A percentile compares a stretch with the other conserved stretches of the same genome.
phyloP scores from a whole-genome alignment of 2,797 vertebrate genomes.

The Rhabdomys pumilio region DNA sequence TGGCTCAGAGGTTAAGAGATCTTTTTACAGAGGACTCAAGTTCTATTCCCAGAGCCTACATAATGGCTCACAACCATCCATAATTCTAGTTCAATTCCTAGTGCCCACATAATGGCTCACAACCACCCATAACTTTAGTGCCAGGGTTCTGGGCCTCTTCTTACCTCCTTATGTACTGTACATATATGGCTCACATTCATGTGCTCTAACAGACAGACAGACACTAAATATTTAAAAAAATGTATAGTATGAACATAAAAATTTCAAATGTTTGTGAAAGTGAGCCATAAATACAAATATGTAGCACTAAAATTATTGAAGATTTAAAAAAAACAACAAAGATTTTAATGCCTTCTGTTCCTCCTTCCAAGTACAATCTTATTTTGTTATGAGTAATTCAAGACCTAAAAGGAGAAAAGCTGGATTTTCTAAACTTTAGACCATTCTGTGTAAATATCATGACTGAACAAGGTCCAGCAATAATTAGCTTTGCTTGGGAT shows the following conservation, averaged over 20 bases:
- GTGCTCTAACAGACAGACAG: not conserved
- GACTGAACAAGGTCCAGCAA: constrained; percentile 31
- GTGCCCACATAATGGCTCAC: not conserved
- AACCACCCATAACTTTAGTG: not conserved
- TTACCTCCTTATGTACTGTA: no score
- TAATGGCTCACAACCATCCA: not conserved
- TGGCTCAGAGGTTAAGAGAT: no score
- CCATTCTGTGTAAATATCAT: constrained; percentile 47
- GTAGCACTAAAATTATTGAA: not conserved
- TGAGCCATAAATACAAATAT: not conserved
- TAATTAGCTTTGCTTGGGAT: constrained; percentile 57
- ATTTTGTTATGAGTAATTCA: constrained; percentile 15
- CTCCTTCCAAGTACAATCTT: not conserved
- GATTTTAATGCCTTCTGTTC: not conserved
- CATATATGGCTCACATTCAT: not conserved
- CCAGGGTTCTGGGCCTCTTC: not conserved
- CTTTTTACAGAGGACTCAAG: not conserved
- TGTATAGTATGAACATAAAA: not conserved
- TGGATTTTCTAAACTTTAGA: constrained; percentile 47
- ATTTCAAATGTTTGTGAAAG: not conserved
- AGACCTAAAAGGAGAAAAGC: constrained; percentile 1
- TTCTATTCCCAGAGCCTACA: not conserved
- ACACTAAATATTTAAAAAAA: not conserved
- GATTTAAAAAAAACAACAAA: constrained; percentile 45
- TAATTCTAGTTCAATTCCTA: not conserved